Evolutionary conservation across 1,140 invertebrate species (phyloP), one percentile per base, ranked within the genome.

Genomic region (Ceratosolen solmsi): DNA sequence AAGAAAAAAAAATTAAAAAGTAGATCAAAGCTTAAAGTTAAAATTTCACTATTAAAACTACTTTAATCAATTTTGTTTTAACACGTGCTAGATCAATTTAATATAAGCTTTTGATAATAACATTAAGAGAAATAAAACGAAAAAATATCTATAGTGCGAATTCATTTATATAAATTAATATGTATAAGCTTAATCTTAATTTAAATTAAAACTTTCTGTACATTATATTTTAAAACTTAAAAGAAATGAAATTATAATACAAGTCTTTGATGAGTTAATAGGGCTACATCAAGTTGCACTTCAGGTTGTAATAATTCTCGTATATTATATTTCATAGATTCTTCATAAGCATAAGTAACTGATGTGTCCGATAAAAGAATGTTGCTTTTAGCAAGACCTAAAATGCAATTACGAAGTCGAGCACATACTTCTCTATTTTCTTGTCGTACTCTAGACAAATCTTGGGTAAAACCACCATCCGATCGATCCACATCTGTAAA

Each of bases 291-390:
- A 25, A 95, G 91, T 91, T 96, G 96, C 1, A 95, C 93, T 89
- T 97, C 96, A 9, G 97, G 95, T 84, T 95, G 94, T 1, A 98
- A 89, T 4, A 98, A 89, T 79, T 98, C 96, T 79, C 94, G 94
- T 68, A 96, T 94, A 63, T 93, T 88, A 89, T 97, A 98, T 89
- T 96, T 96, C 1, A 94, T 88, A 25, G 97, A 98, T 85, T 96
- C 96, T 86, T 99, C 97, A 90, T 95, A 99, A 2, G 97, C 97
- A 88, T 96, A 97, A 71, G 96, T 93, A 30, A 99, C 96, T 86
- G 96, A 98, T 2, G 97, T 98, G 87, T 99, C 98, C 87, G 95
- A 98, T 5, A 99, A 90, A 91, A 97, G 95, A 88, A 99, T 95
- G 86, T 97, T 96, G 79, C 95, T 95, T 36, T 96, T 94, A 2